A percentile compares a stretch with the other conserved stretches of the same genome.
phyloP scores from a whole-genome alignment of 1,140 invertebrate species.

The Anastrepha obliqua region DNA sequence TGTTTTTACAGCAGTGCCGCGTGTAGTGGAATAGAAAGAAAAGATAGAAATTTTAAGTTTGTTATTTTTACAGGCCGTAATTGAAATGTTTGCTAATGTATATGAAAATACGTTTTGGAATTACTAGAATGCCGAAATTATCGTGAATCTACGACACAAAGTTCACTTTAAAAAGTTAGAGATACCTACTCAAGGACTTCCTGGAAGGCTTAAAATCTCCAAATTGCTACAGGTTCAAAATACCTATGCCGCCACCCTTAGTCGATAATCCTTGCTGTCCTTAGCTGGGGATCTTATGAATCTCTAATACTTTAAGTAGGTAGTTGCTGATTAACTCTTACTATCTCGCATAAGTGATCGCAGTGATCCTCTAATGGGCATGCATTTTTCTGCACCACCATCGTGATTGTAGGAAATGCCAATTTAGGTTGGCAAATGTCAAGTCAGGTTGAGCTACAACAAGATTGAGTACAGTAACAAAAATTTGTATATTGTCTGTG shows the following conservation, averaged over 20 bases:
- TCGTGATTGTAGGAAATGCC: background rate
- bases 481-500: too few species aligned
- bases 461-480: too few species aligned
- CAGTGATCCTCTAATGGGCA: background rate
- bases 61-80: background rate
- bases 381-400: background rate
- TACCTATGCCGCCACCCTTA: background rate
- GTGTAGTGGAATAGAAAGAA: background rate
- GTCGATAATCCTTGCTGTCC: background rate
- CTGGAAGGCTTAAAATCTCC: background rate
- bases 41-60: conserved; percentile 13
- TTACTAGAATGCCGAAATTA: background rate
- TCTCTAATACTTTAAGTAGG: background rate
- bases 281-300: background rate
- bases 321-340: background rate
- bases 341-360: background rate
- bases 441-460: background rate
- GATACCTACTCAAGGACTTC: background rate
- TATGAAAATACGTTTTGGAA: background rate
- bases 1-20: conserved; percentile 35
- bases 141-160: background rate
- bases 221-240: conserved; percentile 16
- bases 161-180: background rate
- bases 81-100: background rate
- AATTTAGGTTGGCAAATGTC: background rate